Evolutionary conservation across 2,797 vertebrate genomes (phyloP).

Genomic region (Carapus acus): DNA sequence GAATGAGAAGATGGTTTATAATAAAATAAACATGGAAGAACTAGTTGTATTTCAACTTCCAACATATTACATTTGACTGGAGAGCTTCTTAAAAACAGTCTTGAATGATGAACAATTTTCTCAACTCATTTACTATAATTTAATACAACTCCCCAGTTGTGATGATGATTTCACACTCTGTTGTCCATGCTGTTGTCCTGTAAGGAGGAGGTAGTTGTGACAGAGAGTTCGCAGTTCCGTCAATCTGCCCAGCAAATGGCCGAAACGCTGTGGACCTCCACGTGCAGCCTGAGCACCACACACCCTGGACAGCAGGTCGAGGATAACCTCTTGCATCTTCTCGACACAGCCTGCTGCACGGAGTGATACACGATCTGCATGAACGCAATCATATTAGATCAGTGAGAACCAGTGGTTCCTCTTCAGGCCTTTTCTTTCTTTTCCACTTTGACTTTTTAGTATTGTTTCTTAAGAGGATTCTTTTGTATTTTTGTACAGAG

Average conservation of each 20-base stretch:
- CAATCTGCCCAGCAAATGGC: constrained; percentile 86
- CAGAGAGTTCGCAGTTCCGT: constrained; percentile 90
- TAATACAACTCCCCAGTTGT: constrained; percentile 4
- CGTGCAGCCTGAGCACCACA: constrained; percentile 73
- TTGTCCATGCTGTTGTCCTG: constrained; percentile 57
- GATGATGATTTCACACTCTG: constrained; percentile 1
- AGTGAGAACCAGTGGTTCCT: too few relatives aligned
- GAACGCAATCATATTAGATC: not conserved
- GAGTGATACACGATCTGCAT: constrained; percentile 66
- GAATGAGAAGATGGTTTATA: too few relatives aligned
- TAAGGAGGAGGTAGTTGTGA: constrained; percentile 84
- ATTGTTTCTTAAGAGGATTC: too few relatives aligned
- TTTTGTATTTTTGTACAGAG: too few relatives aligned
- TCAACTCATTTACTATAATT: constrained; percentile 9
- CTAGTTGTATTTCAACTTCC: too few relatives aligned
- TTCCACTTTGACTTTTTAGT: too few relatives aligned
- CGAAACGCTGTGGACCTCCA: constrained; percentile 85
- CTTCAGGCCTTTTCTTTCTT: too few relatives aligned
- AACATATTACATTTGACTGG: too few relatives aligned
- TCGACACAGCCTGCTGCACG: constrained; percentile 76
- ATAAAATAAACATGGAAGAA: too few relatives aligned
- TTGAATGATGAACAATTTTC: not conserved
- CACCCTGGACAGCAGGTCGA: constrained; percentile 85
- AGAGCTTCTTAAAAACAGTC: too few relatives aligned
- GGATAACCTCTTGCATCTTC: constrained; percentile 87